Evolutionary conservation across 2,888 invertebrate genomes (phyloP), one percentile per base, ranked within the genome.

Genomic region (Acrobasis repandana): DNA sequence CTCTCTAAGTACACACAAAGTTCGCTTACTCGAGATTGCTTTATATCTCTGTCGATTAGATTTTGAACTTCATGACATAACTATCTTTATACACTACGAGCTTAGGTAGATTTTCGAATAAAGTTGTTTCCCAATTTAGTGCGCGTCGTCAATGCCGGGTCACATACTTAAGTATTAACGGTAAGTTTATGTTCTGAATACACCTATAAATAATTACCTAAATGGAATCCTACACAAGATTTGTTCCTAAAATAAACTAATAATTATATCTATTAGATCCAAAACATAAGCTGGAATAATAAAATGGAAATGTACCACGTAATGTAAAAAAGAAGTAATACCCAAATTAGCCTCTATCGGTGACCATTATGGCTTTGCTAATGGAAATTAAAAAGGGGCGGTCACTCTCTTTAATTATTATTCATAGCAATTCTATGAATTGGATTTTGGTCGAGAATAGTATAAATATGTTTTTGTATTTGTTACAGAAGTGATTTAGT

Each of bases 1-100:
- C 33, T 51, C 63, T 56, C 43, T 64, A 62, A 51, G 56, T 51
- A 59, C 64, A 61, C 52, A 61, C 64, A 46, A 62, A 67, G 61
- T 68, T 64, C 51, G 57, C 52, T 16, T 70, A 71, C 70, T 71
- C 64, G 64, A 67, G 65, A 69, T 74, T 68, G 64, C 67, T 69
- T 67, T 68, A 65, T 68, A 64, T 68, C 63, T 63, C 63, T 52
- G 61, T 58, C 60, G 66, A 71, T 71, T 69, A 70, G 65, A 71
- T 71, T 65, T 63, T 14, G 14, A 58, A 65, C 57, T 61, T 51
- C 36, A 28, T n/a, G 18, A 58, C 52, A 62, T 46, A 63, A 60
- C 59, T 60, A 47, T 57, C 54, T 54, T 56, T 58, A 58, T 50
- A 38, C 33, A 46, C 11, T 16, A 34, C 16, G 52, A 38, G 14